Base-by-base conservation (phyloP, 1,140 invertebrate species). In the Teleogryllus occipitalis region DNA sequence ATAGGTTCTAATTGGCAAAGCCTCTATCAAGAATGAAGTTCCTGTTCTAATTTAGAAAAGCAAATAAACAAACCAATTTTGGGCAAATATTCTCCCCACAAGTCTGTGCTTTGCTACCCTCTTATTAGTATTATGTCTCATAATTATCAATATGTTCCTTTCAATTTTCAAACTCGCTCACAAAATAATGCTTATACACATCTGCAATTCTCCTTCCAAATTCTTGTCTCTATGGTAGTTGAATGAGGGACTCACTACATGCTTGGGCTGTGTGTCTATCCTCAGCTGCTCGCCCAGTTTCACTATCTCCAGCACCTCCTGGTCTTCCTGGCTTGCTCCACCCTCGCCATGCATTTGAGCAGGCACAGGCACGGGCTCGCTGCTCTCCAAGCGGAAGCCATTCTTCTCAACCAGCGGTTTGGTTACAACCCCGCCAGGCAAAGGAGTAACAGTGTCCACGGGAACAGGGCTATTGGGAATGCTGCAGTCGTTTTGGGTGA, bases 241-340 rank as follows among this genome's bases (percentile, higher is more conserved):
- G 74, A 75, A 75, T 75, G 74, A 39, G 18, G 7, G 47, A 15
- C 76, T 77, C 48, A 77, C 76, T 22, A 27, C 21, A 14, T 72
- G 78, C 65, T 74, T 78, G 8, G 65, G 22, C 46, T 74, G 78
- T n/a, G 27, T 65, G 46, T 81, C 80, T 65, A 81, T 79, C 10
- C 74, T 81, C 12, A 73, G 47, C 48, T 76, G 74, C 18, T 84
- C 82, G 75, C 83, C 83, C 78, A 83, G 82, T 46, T 80, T 80
- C 47, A 85, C 83, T 80, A 85, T 85, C 46, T 83, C 80, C 27
- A 82, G 80, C n/a, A 89, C 88, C 84, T 90, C 89, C 83, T 89
- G 88, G 84, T 89, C 88, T 80, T 89, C 89, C 80, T 87, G 86
- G 81, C 86, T 87, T 21, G 10, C 54, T 14, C 10, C 54, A 49